Evolutionary conservation across 2,888 invertebrate species (phyloP), one percentile per base, ranked within the genome.

Genomic region (Machimus atricapillus): DNA sequence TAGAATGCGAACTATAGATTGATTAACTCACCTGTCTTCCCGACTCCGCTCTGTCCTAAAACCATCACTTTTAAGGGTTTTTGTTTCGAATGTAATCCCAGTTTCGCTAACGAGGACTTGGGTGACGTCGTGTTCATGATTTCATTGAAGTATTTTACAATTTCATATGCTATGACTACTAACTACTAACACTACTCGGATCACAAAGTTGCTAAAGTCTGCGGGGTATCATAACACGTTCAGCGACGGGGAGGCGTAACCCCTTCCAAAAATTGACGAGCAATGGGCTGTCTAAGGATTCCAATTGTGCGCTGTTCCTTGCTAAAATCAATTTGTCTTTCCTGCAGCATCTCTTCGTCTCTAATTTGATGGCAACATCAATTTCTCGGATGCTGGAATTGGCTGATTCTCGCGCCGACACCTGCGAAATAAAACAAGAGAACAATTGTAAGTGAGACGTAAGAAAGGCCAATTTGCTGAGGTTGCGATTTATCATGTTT

Each of bases 41-140:
- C 97, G 85, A 97, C 96, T 77, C 96, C 97, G 31, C 95, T 94
- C 90, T 96, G 96, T 4, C 97, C 97, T 43, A 97, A 92, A 7
- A 97, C 95, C 95, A 96, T 95, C 9, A 96, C 94, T 91, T 95
- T 96, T 88, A 96, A 93, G 0, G 96, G 94, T 90, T 95, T 96
- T 85, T 94, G 94, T 90, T 95, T 94, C 56, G 95, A 93, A 89
- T 94, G 94, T 78, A 96, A 92, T 79, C 95, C 95, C 87, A 96
- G 93, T 91, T 95, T 96, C 86, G 95, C 95, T 89, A 96, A 92
- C 16, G 96, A 95, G 16, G 95, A 94, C 91, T 95, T 95, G 1
- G 96, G 95, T 5, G 95, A 95, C 14, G 95, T 94, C 73, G 94
- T 93, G 90, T 93, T 94, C 94, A 94, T 94, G 43, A n/a, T 86